Evolutionary conservation across 1,140 invertebrate genomes (phyloP).

Genomic region (Drosophila melanica): DNA sequence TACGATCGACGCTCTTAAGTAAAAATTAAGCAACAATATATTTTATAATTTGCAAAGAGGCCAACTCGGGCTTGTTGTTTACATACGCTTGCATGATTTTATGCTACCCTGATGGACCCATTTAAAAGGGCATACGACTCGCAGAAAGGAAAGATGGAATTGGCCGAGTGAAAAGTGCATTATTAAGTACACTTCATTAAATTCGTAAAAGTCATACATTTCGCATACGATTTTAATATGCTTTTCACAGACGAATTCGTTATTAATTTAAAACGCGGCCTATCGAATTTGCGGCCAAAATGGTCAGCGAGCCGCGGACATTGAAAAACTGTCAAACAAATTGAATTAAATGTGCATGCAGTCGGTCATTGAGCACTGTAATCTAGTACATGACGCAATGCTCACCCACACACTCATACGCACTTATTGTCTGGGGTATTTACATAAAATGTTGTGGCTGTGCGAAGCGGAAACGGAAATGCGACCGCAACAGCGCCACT

Average conservation of each 20-base stretch:
- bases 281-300: constrained; percentile 56
- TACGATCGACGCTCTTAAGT: too few species aligned
- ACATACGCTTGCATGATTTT: not conserved
- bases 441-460: constrained; percentile 52
- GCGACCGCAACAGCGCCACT: constrained; percentile 45
- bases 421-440: constrained; percentile 17
- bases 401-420: constrained; percentile 1
- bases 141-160: not conserved
- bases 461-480: constrained; percentile 66
- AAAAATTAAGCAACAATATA: too few species aligned
- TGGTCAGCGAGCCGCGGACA: constrained; percentile 2
- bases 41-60: not conserved
- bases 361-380: constrained; percentile 45
- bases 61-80: too few species aligned
- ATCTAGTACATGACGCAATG: constrained; percentile 13
- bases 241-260: not conserved
- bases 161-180: constrained; percentile 14
- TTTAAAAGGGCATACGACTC: not conserved
- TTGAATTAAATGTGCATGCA: constrained; percentile 74
- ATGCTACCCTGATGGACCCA: not conserved
- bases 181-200: constrained; percentile 58
- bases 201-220: constrained; percentile 16
- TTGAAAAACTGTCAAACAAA: constrained; percentile 46
- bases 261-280: constrained; percentile 48
- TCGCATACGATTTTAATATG: constrained; percentile 6